Conservation (phyloP, 2,888 invertebrate genomes). For the Dasysyrphus albostriatus region DNA sequence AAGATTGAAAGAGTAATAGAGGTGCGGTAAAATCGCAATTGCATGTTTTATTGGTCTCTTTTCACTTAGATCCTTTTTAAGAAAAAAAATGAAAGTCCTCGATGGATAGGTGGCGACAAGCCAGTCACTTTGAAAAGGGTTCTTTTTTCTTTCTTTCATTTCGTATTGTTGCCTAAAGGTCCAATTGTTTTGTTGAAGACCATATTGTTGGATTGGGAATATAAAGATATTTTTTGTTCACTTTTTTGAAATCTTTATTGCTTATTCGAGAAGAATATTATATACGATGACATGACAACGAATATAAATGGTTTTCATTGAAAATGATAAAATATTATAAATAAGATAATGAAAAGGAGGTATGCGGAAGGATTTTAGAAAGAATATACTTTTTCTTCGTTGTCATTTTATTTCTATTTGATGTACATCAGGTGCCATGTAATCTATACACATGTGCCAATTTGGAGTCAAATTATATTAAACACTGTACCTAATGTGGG, state of each 20-base stretch:
- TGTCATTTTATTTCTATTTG: constrained; percentile 38
- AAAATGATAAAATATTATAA: constrained; percentile 30
- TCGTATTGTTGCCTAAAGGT: constrained; percentile 56
- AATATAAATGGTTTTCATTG: constrained; percentile 38
- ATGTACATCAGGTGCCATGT: constrained; percentile 21
- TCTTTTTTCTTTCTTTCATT: constrained; percentile 33
- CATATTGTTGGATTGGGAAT: constrained; percentile 41
- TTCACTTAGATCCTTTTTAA: constrained; percentile 56
- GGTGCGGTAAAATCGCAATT: constrained; percentile 70
- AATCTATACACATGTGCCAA: constrained; percentile 23
- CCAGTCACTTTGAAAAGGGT: constrained; percentile 33
- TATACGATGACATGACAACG: constrained; percentile 20
- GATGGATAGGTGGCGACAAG: neutral
- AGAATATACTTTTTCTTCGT: neutral
- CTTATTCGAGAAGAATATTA: constrained; percentile 20
- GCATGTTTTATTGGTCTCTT: constrained; percentile 70
- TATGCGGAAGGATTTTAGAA: neutral
- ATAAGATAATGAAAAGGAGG: neutral
- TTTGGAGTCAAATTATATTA: constrained; percentile 18
- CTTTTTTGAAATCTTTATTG: constrained; percentile 56
- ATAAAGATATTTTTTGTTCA: neutral
- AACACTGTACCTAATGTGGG: neutral
- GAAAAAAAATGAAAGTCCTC: constrained; percentile 60
- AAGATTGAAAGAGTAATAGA: constrained; percentile 64
- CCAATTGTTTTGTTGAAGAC: constrained; percentile 64